These are phyloP conservation scores for Bungarus multicinctus DNA, from an alignment of 2,113 vertebrate genomes.

Conservation along the genomic window DNA sequence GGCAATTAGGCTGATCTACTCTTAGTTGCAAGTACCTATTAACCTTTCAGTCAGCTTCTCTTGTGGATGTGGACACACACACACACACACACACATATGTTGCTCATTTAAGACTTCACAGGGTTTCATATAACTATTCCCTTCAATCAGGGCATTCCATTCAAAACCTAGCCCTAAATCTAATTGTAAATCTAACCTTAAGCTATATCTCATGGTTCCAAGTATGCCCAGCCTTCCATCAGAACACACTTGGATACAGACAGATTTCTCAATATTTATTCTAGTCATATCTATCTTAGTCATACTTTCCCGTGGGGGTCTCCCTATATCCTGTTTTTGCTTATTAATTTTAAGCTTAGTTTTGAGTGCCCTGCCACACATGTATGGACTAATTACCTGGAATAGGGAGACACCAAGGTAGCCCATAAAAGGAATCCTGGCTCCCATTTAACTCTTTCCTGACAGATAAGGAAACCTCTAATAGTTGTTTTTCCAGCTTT, in stretches of 20 bases:
- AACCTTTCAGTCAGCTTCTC: neutral
- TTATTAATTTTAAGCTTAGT: neutral
- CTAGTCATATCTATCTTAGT: neutral
- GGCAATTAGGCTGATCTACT: neutral
- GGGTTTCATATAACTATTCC: neutral
- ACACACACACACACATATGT: neutral
- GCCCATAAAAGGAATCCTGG: neutral
- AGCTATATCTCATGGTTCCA: neutral
- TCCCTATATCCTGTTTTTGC: neutral
- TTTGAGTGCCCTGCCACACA: neutral
- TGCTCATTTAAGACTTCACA: neutral
- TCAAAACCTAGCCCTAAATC: neutral
- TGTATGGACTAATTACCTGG: neutral
- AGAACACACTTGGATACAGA: neutral
- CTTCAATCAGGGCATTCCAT: neutral
- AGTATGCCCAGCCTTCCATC: neutral
- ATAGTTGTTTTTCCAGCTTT: neutral
- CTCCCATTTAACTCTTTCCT: neutral
- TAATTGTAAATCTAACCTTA: neutral
- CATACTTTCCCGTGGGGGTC: neutral
- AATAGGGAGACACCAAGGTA: neutral
- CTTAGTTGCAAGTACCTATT: neutral
- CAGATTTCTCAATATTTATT: neutral
- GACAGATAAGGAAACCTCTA: neutral
- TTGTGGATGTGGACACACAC: neutral